Conservation (phyloP, 2,113 vertebrate genomes). For the Anseranas semipalmata region DNA sequence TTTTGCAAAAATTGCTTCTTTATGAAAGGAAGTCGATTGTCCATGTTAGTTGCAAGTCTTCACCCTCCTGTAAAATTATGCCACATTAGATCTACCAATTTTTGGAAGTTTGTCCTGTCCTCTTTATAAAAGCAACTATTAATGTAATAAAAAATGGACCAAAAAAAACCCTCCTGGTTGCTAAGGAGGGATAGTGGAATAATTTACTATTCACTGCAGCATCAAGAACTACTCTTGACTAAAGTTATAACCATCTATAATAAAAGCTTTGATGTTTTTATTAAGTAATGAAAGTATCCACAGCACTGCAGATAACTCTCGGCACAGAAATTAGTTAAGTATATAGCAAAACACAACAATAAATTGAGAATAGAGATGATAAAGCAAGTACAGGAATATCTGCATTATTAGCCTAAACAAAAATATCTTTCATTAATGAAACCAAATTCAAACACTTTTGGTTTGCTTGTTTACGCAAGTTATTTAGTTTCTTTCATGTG, state of each 20-base stretch:
- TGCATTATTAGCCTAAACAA: not conserved
- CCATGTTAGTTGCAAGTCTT: not conserved
- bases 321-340: not conserved
- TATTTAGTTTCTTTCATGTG: not conserved
- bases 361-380: not conserved
- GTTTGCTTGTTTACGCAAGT: not conserved
- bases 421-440: not conserved
- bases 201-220: not conserved
- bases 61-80: not conserved
- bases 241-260: not conserved
- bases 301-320: not conserved
- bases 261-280: not conserved
- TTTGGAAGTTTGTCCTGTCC: not conserved
- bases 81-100: not conserved
- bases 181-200: not conserved
- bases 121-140: not conserved
- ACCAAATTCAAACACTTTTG: fast-evolving
- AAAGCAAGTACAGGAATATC: not conserved
- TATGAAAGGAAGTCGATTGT: not conserved
- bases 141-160: not conserved
- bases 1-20: not conserved
- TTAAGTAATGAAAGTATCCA: not conserved
- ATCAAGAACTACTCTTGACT: not conserved
- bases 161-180: not conserved
- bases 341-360: not conserved